Base-by-base conservation (phyloP, 2,888 invertebrate species). In the Drosophila basisetae region DNA sequence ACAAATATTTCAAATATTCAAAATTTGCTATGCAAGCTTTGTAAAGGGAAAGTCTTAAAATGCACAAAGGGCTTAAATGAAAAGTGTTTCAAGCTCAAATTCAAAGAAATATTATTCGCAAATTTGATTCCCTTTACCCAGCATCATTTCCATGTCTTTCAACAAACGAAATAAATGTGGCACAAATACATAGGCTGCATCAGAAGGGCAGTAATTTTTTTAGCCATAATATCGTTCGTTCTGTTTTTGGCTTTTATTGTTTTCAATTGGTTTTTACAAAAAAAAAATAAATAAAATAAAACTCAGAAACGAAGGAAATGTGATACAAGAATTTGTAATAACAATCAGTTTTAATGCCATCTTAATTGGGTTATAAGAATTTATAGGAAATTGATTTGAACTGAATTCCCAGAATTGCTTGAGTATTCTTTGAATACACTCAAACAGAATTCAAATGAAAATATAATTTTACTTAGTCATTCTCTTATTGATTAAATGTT, bases 81-180 rank as follows among this genome's bases (percentile, higher is more conserved):
- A 33, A 53, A 22, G 13, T n/a, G 13, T 22, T 47, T 25, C 18
- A 35, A 59, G 37, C 61, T 0, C 4, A 35, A 52, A 25, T 41
- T 35, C 1, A 52, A 43, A 18, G 10, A 9, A 22, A 22, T 66
- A 30, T 52, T 68, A 39, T 22, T 18, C 25, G 41, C 13, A 62
- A n/a, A 53, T 49, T 52, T 74, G 55, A 31, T 56, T 25, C 18
- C 16, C 53, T 25, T 30, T 37, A 59, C 33, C 39, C 35, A 56
- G 68, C 58, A 74, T 35, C 33, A 68, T 68, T 60, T 74, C 47
- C 58, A 67, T 74, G 56, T 60, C 39, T 53, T 63, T 61, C 11
- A 28, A 37, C 59, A 64, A 60, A 35, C 11, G 18, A 35, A 47
- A 30, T 16, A 56, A 73, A 63, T 37, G 50, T 37, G 35, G 35